Percentiles rank a stretch among this genome's conserved stretches.
These are phyloP conservation scores for Entosphenus tridentatus DNA, from an alignment of 2,113 vertebrate genomes.

Conservation along the genomic window DNA sequence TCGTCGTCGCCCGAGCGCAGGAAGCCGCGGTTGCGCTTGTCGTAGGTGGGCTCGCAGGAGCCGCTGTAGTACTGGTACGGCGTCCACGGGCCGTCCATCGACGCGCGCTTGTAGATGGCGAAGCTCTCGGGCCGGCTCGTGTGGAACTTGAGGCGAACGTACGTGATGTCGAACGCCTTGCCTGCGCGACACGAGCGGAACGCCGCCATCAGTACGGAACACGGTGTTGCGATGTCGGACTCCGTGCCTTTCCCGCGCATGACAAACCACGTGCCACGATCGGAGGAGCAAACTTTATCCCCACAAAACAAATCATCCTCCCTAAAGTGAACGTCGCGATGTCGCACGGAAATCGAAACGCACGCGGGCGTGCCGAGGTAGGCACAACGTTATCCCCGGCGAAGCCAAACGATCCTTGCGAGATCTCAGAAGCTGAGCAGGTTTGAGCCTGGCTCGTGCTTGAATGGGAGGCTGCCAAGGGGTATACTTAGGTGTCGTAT, in stretches of 20 bases:
- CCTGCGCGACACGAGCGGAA: slow-evolving; percentile 21
- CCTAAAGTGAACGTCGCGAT: no score
- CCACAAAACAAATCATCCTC: no score
- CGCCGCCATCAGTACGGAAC: no score
- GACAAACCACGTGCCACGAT: no score
- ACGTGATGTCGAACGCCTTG: slow-evolving; percentile 89
- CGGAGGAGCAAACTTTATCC: neutral
- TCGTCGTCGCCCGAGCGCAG: slow-evolving; percentile 69
- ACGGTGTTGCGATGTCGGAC: neutral
- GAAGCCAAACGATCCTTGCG: no score
- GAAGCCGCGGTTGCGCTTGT: slow-evolving; percentile 41
- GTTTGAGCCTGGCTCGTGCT: no score
- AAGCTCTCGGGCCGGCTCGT: slow-evolving; percentile 93
- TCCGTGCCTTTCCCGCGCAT: neutral
- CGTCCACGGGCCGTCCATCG: slow-evolving; percentile 44
- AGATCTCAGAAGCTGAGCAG: no score
- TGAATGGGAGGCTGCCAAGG: no score
- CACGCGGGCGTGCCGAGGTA: no score
- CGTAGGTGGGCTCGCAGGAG: slow-evolving; percentile 76
- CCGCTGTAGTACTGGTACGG: slow-evolving; percentile 96
- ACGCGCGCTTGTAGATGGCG: slow-evolving; percentile 63
- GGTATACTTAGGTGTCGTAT: no score
- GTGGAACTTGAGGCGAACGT: slow-evolving; percentile 85
- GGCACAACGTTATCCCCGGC: no score
- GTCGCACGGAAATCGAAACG: no score